A percentile compares a stretch with the other conserved stretches of the same genome.
phyloP scores from a whole-genome alignment of 2,113 vertebrate genomes.

The Anguilla japonica region DNA sequence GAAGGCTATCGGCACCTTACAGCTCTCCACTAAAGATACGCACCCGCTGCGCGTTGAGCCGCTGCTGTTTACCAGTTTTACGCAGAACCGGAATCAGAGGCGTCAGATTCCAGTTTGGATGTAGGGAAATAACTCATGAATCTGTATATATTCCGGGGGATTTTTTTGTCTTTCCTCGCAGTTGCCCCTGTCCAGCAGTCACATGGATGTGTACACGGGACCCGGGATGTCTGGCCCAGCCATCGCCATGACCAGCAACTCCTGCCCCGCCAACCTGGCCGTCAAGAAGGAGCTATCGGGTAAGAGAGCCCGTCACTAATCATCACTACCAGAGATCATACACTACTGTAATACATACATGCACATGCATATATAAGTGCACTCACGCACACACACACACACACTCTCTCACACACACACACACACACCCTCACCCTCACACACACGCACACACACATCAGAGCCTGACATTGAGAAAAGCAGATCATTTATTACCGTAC shows the following conservation, averaged over 20 bases:
- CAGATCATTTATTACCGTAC: background rate
- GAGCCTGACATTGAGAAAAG: background rate
- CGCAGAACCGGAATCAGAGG: background rate
- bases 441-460: background rate
- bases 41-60: background rate
- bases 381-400: background rate
- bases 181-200: constrained; percentile 86
- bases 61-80: background rate
- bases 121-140: too few species aligned
- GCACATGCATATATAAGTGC: too few species aligned
- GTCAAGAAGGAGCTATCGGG: constrained; percentile 97
- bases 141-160: background rate
- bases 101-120: too few species aligned
- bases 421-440: constrained; percentile 11
- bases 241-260: constrained; percentile 90
- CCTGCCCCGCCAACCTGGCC: constrained; percentile 92
- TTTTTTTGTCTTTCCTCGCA: constrained; percentile 49
- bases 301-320: constrained; percentile 50
- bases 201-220: constrained; percentile 90
- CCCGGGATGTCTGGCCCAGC: constrained; percentile 84
- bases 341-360: background rate
- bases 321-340: background rate
- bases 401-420: background rate
- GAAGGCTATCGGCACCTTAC: background rate
- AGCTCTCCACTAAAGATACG: background rate